Conservation (phyloP, 2,113 vertebrate genomes). For the Sigmodon hispidus region DNA sequence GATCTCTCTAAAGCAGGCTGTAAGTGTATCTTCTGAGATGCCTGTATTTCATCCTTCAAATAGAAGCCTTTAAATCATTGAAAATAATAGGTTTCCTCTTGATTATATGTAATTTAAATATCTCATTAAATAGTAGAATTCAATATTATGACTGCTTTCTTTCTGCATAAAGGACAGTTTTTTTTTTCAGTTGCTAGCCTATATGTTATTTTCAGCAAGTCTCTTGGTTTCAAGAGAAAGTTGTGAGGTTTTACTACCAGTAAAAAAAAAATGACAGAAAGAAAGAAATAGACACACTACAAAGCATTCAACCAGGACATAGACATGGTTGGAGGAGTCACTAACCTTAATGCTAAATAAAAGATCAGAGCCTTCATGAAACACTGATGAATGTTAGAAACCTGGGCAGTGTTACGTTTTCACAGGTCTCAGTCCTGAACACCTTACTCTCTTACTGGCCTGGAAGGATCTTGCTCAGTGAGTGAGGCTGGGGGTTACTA, state of each 20-base stretch:
- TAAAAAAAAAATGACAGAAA: not conserved
- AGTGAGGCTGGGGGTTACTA: not conserved
- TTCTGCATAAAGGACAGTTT: not conserved
- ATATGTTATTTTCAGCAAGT: not conserved
- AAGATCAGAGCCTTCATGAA: not conserved
- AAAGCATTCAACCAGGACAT: not conserved
- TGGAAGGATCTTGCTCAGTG: not conserved
- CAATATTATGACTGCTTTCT: slow-evolving; percentile 4
- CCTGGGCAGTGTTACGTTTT: rapidly evolving
- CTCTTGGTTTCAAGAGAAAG: not conserved
- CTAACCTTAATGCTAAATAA: not conserved
- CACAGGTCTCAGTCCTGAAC: not conserved
- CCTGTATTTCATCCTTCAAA: not conserved
- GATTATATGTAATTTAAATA: slow-evolving; percentile 54
- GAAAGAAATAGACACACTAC: not conserved
- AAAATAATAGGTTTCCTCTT: slow-evolving; percentile 49
- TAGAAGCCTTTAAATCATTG: slow-evolving; percentile 4
- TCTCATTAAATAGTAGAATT: slow-evolving; percentile 44
- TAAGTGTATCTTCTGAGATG: not conserved
- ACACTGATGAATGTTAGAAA: not conserved
- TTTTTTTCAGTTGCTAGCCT: not conserved
- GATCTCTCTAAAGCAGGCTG: not conserved
- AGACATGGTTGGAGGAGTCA: not conserved
- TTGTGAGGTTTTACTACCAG: not conserved
- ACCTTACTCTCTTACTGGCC: not conserved